phyloP scores from a whole-genome alignment of 2,797 vertebrate species.

The Siniperca scherzeri region DNA sequence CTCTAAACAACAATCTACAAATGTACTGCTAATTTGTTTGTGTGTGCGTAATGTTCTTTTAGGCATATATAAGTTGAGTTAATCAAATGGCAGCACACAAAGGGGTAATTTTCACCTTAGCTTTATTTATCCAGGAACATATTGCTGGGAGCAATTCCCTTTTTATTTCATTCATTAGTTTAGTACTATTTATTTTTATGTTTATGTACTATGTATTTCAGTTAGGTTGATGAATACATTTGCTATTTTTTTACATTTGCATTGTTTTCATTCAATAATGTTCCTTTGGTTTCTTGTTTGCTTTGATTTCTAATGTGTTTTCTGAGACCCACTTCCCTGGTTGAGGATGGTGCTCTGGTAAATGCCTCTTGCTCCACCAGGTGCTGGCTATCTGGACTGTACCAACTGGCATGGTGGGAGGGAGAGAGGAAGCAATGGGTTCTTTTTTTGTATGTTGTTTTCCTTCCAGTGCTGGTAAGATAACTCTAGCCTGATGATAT shows the following conservation, averaged over 20 bases:
- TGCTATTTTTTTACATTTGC: not conserved
- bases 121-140: constrained; percentile 1
- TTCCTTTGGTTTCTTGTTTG: not conserved
- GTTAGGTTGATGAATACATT: not conserved
- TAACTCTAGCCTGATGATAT: not conserved
- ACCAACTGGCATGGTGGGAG: not conserved
- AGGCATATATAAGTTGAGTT: not conserved
- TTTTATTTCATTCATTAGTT: not conserved
- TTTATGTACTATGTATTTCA: not conserved
- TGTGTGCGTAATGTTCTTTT: not conserved
- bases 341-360: not conserved
- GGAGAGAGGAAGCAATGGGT: not conserved
- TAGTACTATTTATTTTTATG: not conserved
- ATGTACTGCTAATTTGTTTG: constrained; percentile 10
- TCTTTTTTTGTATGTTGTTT: not conserved
- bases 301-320: not conserved
- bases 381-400: not conserved
- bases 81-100: not conserved
- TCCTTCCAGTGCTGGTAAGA: not conserved
- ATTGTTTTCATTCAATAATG: not conserved
- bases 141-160: not conserved
- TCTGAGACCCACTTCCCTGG: not conserved
- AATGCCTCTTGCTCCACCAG: not conserved
- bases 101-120: constrained; percentile 1
- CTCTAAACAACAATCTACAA: constrained; percentile 8